Conservation (phyloP, 1,140 invertebrate species). For the Brachionus rubens region DNA sequence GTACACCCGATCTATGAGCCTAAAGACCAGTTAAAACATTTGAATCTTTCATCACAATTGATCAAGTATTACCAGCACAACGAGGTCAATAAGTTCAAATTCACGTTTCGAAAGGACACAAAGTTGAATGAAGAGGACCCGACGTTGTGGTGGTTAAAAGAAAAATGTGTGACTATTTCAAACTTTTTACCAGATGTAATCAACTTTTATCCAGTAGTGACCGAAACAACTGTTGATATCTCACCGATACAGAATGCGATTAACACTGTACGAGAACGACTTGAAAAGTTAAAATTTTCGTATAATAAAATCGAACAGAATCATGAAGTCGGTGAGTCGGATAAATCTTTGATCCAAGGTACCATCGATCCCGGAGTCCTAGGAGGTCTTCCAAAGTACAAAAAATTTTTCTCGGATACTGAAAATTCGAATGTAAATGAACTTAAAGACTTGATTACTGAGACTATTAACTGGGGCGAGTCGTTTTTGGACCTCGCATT, state of each 20-base stretch:
- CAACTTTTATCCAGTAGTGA: slow-evolving; percentile 33
- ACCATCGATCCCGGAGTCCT: slow-evolving; percentile 41
- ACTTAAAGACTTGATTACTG: slow-evolving; percentile 15
- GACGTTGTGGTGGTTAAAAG: slow-evolving; percentile 27
- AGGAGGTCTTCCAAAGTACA: slow-evolving; percentile 35
- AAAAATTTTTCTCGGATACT: background rate
- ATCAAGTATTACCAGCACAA: slow-evolving; percentile 32
- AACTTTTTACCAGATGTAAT: slow-evolving; percentile 38
- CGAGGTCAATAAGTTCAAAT: slow-evolving; percentile 38
- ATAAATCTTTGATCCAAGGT: slow-evolving; percentile 30
- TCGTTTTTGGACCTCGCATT: background rate
- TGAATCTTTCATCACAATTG: background rate
- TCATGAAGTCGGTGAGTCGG: slow-evolving; percentile 8
- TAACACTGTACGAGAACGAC: slow-evolving; percentile 21
- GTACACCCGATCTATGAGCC: slow-evolving; percentile 31
- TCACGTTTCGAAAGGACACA: slow-evolving; percentile 5
- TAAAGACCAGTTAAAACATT: background rate
- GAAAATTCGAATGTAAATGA: background rate
- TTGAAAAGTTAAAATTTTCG: background rate
- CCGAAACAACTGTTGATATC: background rate
- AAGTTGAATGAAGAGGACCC: slow-evolving; percentile 36
- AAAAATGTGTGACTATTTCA: slow-evolving; percentile 29
- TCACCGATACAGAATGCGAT: slow-evolving; percentile 42
- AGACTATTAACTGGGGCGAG: slow-evolving; percentile 39
- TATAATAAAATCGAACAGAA: background rate